phyloP scores from a whole-genome alignment of 2,888 invertebrate species.

The Sinodicranocentrus sp. region DNA sequence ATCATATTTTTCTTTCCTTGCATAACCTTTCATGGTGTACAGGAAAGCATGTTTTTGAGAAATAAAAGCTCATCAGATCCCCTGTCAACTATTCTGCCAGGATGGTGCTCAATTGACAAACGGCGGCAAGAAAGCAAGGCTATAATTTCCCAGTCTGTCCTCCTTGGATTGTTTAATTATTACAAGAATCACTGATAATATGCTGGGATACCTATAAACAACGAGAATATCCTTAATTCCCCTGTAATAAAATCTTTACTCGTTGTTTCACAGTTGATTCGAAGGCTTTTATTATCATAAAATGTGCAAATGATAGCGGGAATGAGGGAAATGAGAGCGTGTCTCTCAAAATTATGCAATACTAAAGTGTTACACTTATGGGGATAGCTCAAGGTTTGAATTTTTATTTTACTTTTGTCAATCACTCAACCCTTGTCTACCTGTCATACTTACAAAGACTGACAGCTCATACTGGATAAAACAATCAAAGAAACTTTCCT shows the following conservation, averaged over 20 bases:
- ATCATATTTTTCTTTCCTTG: constrained; percentile 16
- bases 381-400: too few species aligned
- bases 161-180: neutral
- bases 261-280: too few species aligned
- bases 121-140: neutral
- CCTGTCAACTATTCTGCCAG: constrained; percentile 21
- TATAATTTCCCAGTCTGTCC: neutral
- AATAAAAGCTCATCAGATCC: constrained; percentile 34
- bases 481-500: too few species aligned
- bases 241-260: too few species aligned
- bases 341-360: too few species aligned
- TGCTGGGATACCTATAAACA: too few species aligned
- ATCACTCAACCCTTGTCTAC: neutral
- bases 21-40: neutral
- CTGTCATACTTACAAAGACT: neutral
- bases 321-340: too few species aligned
- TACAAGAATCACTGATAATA: constrained; percentile 7
- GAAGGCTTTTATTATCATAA: too few species aligned
- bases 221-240: too few species aligned
- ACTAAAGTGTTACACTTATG: too few species aligned
- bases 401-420: neutral
- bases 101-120: constrained; percentile 16
- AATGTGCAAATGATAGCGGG: too few species aligned
- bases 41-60: neutral
- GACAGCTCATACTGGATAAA: constrained; percentile 7